A percentile compares a stretch with the other conserved stretches of the same genome.
phyloP scores from a whole-genome alignment of 2,888 invertebrate species.

The Sicus ferrugineus region DNA sequence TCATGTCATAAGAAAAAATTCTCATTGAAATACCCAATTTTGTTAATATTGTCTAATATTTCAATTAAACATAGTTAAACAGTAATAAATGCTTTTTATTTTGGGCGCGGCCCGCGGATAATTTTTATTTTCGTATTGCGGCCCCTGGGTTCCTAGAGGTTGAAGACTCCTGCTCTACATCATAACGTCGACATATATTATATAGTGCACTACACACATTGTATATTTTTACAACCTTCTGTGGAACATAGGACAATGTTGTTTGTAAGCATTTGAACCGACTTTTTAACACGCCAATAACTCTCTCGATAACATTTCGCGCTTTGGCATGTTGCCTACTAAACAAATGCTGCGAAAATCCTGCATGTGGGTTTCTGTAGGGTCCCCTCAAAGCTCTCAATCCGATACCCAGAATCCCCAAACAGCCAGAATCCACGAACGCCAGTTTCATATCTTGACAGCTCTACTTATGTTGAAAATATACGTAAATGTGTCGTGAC shows the following conservation, averaged over 20 bases:
- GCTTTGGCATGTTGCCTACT: constrained; percentile 19
- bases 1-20: too few relatives aligned
- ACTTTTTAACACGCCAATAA: constrained; percentile 30
- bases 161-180: too few relatives aligned
- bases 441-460: background rate
- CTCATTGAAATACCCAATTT: too few relatives aligned
- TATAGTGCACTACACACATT: background rate
- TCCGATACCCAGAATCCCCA: background rate
- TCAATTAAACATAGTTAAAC: too few relatives aligned
- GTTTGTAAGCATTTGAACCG: constrained; percentile 23
- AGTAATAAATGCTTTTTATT: too few relatives aligned
- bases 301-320: constrained; percentile 28
- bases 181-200: background rate
- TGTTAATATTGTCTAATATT: too few relatives aligned
- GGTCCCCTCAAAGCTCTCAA: background rate
- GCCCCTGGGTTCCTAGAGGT: too few relatives aligned
- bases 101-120: too few relatives aligned
- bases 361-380: background rate
- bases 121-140: too few relatives aligned
- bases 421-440: background rate
- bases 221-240: background rate
- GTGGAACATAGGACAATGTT: constrained; percentile 15
- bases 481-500: too few relatives aligned
- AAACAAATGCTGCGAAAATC: constrained; percentile 6
- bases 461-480: too few relatives aligned